Evolutionary conservation across 2,113 vertebrate species (phyloP).

Genomic region (Oryzias woworae): DNA sequence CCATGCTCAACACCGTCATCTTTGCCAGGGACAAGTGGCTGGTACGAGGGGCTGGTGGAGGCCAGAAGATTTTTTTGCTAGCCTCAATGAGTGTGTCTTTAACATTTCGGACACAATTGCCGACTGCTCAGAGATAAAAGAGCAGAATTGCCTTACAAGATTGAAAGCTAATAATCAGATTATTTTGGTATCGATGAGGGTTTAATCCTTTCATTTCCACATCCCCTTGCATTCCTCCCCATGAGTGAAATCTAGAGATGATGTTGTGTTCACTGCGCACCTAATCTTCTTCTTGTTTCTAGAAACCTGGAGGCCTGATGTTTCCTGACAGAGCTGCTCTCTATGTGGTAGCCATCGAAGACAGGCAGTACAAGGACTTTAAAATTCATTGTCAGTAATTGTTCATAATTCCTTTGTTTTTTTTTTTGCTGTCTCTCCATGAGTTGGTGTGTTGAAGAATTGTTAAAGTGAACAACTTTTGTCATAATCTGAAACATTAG

Average conservation of each 20-base stretch:
- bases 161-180: too few relatives aligned
- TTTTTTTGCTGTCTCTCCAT: neutral
- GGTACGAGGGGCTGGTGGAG: conserved; percentile 67
- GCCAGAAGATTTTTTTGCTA: conserved; percentile 8
- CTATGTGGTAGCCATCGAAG: conserved; percentile 95
- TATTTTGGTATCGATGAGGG: too few relatives aligned
- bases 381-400: conserved; percentile 95
- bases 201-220: too few relatives aligned
- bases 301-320: conserved; percentile 99
- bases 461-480: neutral
- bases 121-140: too few relatives aligned
- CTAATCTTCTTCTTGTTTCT: conserved; percentile 65
- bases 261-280: conserved; percentile 71
- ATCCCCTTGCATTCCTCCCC: too few relatives aligned
- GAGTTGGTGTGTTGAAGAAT: neutral
- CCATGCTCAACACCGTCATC: conserved; percentile 98
- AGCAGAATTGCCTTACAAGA: too few relatives aligned
- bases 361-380: conserved; percentile 98
- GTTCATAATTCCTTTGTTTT: neutral
- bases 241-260: conserved; percentile 9
- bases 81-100: conserved; percentile 11
- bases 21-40: conserved; percentile 99
- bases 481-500: too few relatives aligned
- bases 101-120: conserved; percentile 5
- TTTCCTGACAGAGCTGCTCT: conserved; percentile 96